A percentile compares a stretch with the other conserved stretches of the same genome.
These are phyloP conservation scores for Uria lomvia DNA, from an alignment of 2,113 vertebrate genomes.

Conservation along the genomic window DNA sequence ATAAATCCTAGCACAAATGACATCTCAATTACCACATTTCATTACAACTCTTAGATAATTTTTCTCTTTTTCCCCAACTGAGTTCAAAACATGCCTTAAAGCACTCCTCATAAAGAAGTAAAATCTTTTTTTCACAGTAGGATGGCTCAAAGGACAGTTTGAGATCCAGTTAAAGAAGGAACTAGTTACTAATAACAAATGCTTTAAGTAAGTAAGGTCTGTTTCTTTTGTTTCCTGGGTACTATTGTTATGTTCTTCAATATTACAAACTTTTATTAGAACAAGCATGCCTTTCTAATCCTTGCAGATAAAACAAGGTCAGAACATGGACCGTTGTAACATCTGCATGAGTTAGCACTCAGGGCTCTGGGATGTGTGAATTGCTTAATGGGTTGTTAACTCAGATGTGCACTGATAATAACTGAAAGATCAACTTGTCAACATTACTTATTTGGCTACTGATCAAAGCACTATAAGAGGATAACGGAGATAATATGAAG, in stretches of 20 bases:
- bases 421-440: constrained; percentile 61
- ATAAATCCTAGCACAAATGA: constrained; percentile 35
- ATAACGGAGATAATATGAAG: constrained; percentile 38
- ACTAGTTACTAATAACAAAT: neutral
- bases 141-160: neutral
- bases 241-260: neutral
- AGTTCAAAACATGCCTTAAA: constrained; percentile 32
- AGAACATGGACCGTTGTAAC: constrained; percentile 35
- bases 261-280: neutral
- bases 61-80: neutral
- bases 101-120: neutral
- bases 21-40: constrained; percentile 41
- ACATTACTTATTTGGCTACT: constrained; percentile 57
- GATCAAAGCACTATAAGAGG: constrained; percentile 35
- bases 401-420: constrained; percentile 56
- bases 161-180: neutral
- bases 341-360: constrained; percentile 48
- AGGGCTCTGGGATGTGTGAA: constrained; percentile 50
- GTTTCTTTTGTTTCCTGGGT: neutral
- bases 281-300: neutral
- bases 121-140: neutral
- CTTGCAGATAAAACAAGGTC: constrained; percentile 39
- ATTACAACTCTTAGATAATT: constrained; percentile 27
- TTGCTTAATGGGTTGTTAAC: constrained; percentile 65
- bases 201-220: neutral